Conservation (phyloP, 1,140 invertebrate genomes). For the Vanessa atalanta region DNA sequence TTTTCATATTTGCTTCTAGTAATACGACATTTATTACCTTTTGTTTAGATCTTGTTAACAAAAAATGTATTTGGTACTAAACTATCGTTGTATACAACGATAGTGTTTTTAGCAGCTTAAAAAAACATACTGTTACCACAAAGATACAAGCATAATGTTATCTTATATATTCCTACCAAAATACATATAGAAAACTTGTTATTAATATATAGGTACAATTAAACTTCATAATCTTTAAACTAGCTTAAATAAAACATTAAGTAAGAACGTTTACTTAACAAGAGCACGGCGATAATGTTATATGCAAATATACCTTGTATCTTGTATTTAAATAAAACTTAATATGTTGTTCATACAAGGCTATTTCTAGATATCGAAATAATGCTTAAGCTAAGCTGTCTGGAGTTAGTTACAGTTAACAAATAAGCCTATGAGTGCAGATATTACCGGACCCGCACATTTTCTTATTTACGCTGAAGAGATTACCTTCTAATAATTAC, state of each 20-base stretch:
- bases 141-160: no score
- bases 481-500: slow-evolving; percentile 37
- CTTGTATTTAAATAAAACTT: neutral
- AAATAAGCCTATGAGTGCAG: slow-evolving; percentile 33
- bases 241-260: no score
- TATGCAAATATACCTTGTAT: no score
- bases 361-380: neutral
- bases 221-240: no score
- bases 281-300: no score
- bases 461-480: slow-evolving; percentile 35
- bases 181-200: no score
- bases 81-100: no score
- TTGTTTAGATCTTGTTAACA: slow-evolving; percentile 29
- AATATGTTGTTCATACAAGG: slow-evolving; percentile 5
- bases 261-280: no score
- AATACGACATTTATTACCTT: slow-evolving; percentile 31
- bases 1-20: slow-evolving; percentile 8
- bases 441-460: slow-evolving; percentile 28
- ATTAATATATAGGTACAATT: no score
- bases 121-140: no score
- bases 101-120: no score
- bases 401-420: slow-evolving; percentile 37
- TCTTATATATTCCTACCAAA: no score
- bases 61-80: slow-evolving; percentile 10
- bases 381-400: slow-evolving; percentile 5